Percentiles rank a stretch among this genome's conserved stretches.
phyloP scores from a whole-genome alignment of 2,113 vertebrate species.

The Piprites chloris region DNA sequence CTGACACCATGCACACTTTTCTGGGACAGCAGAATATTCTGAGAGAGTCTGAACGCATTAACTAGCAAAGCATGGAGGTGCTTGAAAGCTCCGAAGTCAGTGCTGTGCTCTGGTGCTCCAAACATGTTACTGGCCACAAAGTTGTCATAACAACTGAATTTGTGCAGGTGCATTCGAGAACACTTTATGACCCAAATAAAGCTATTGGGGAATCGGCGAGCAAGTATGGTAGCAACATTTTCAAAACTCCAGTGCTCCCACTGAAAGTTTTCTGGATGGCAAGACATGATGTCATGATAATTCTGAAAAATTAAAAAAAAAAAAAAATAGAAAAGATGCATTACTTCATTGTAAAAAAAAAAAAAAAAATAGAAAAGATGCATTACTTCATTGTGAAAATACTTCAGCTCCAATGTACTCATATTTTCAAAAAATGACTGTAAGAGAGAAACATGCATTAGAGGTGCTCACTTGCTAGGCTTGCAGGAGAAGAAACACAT shows the following conservation, averaged over 20 bases:
- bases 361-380: neutral
- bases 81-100: conserved; percentile 81
- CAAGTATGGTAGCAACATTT: conserved; percentile 81
- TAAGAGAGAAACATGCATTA: neutral
- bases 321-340: neutral
- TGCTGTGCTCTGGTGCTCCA: conserved; percentile 89
- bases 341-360: neutral
- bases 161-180: conserved; percentile 93
- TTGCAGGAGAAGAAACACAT: neutral
- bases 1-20: conserved; percentile 54
- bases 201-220: conserved; percentile 81
- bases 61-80: conserved; percentile 88
- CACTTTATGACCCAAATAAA: conserved; percentile 91
- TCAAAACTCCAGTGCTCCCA: conserved; percentile 95
- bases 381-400: neutral
- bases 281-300: conserved; percentile 88
- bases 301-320: conserved; percentile 77
- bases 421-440: neutral
- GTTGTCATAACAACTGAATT: conserved; percentile 95
- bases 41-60: conserved; percentile 84
- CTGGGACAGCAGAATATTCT: conserved; percentile 68
- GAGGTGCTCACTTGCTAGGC: rapidly evolving
- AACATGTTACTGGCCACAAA: conserved; percentile 96
- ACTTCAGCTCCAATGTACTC: neutral
- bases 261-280: conserved; percentile 86